Percentiles rank a stretch among this genome's conserved stretches.
These are phyloP conservation scores for Seriola rivoliana DNA, from an alignment of 2,113 vertebrate genomes.

Conservation along the genomic window DNA sequence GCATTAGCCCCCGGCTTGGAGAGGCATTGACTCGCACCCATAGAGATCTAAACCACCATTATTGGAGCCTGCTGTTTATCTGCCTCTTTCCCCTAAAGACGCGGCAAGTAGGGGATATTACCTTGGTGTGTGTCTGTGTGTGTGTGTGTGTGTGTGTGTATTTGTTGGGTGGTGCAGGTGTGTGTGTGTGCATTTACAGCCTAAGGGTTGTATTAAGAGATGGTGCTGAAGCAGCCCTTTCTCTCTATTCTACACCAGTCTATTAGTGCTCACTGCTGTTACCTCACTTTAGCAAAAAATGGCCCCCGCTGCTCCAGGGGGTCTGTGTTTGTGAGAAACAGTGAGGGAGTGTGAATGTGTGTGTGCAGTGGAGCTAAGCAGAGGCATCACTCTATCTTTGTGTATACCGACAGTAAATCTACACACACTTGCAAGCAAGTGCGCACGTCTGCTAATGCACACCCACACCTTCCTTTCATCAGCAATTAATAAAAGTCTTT, in stretches of 20 bases:
- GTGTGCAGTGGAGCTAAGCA: background rate
- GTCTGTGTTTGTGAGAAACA: conserved; percentile 45
- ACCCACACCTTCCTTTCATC: conserved; percentile 48
- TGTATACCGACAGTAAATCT: background rate
- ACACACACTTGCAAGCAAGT: conserved; percentile 1
- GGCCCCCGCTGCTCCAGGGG: conserved; percentile 49
- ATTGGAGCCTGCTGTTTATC: conserved; percentile 83
- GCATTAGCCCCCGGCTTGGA: conserved; percentile 83
- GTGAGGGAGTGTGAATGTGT: conserved; percentile 6
- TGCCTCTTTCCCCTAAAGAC: conserved; percentile 77
- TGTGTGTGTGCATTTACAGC: conserved; percentile 72
- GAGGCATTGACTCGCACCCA: conserved; percentile 84
- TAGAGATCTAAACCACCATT: conserved; percentile 83
- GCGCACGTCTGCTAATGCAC: conserved; percentile 24
- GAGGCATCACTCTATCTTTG: background rate
- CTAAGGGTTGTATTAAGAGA: conserved; percentile 77
- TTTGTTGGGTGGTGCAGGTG: conserved; percentile 47
- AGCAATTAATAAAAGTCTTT: conserved; percentile 69
- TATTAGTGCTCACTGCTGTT: conserved; percentile 69
- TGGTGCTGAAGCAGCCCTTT: conserved; percentile 81
- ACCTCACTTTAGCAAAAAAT: conserved; percentile 68
- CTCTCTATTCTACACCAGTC: conserved; percentile 64
- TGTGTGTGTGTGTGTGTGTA: conserved; percentile 30
- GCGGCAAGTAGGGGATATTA: conserved; percentile 78
- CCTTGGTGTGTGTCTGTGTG: conserved; percentile 53